A percentile compares a stretch with the other conserved stretches of the same genome.
Evolutionary conservation across 2,888 invertebrate genomes (phyloP).

Genomic region (Phalera bucephala): DNA sequence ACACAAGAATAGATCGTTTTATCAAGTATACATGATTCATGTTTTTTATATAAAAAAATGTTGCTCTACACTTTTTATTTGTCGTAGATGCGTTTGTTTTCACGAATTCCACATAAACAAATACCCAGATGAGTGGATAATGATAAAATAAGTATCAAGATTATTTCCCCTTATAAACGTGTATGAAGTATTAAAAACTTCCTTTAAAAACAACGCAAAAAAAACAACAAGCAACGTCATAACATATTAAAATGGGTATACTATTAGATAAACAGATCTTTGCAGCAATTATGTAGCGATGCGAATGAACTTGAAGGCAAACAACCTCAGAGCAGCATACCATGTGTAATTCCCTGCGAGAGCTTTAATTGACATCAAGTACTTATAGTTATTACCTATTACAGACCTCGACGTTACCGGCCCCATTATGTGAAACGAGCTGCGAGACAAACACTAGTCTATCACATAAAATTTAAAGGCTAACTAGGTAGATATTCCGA

Average conservation of each 20-base stretch:
- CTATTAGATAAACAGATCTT: constrained; percentile 1
- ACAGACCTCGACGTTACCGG: constrained; percentile 2
- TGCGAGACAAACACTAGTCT: constrained; percentile 24
- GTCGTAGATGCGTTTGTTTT: too few species aligned
- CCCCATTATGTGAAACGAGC: constrained; percentile 17
- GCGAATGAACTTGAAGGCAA: constrained; percentile 43
- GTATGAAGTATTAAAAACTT: background rate
- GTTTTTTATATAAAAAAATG: too few species aligned
- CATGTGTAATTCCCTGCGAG: constrained; percentile 8
- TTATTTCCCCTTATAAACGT: background rate
- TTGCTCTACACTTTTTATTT: too few species aligned
- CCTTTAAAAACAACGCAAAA: background rate
- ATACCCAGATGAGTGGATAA: too few species aligned
- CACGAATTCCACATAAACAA: too few species aligned
- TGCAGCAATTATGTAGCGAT: constrained; percentile 21
- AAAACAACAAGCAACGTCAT: background rate
- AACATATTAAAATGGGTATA: background rate
- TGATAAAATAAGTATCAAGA: too few species aligned
- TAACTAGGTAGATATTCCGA: too few species aligned
- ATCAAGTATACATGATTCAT: too few species aligned
- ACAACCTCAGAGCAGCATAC: constrained; percentile 18
- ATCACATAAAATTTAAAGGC: too few species aligned
- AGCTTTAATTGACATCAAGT: constrained; percentile 5
- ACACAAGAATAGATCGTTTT: too few species aligned
- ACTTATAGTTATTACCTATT: constrained; percentile 3